Evolutionary conservation across 92 coral and sea anemone species (phyloP), one percentile per base, ranked within the genome.

Genomic region (Montipora capitata): DNA sequence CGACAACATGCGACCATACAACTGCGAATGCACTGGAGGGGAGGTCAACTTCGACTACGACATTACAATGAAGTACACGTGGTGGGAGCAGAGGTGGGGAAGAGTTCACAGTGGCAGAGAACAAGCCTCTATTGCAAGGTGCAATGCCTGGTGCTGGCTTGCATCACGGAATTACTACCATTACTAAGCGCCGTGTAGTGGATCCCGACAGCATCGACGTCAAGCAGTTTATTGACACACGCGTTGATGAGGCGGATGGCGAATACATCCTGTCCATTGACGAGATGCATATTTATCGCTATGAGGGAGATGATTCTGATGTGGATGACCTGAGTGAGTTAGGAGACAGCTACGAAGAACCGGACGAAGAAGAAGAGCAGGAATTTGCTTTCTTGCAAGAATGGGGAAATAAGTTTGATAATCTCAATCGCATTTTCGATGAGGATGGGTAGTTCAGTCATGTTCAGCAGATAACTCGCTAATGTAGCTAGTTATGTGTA

Each of bases 21-120:
- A 97, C 86, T 98, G 96, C 89, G 99, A 97, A 42, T 98, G 99
- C 14, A 98, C 99, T 3, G 99, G 98, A 16, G 99, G 95, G 79
- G 99, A 95, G 87, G 99, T 95, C 78, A 97, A 96, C 86, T 97
- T 94, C 77, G 95, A 96, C 68, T 97, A 97, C 71, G 99, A 97
- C 77, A 95, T 97, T 64, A 75, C 93, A 48, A 92, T 97, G 99
- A 97, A 97, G 85, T 97, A 97, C 84, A 92, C 96, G n/a, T 90
- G 95, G 85, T 8, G 88, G 72, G 3, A 91, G 89, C n/a, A 61
- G 77, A 0, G 95, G 93, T 49, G 98, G 85, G 62, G 93, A 91
- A 42, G 92, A 88, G 68, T 90, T 95, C 66, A 91, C 94, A 14
- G 82, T 78, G 56, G 93, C 96, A 10, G 98, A 95, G 76, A 84